phyloP scores from a whole-genome alignment of 2,113 vertebrate species.

The Rostratula benghalensis region DNA sequence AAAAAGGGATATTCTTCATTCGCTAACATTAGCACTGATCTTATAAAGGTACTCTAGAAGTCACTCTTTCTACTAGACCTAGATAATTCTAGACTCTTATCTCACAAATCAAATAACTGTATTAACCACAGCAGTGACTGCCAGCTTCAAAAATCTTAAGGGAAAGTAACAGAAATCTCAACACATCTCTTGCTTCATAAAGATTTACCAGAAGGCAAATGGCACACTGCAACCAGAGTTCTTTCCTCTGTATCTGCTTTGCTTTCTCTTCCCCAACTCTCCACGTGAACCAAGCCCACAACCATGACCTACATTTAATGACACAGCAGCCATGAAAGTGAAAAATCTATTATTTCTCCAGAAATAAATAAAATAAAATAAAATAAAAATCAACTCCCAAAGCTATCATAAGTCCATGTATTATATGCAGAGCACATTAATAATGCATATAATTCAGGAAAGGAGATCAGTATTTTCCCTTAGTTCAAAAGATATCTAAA shows the following conservation, averaged over 20 bases:
- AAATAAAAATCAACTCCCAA: not conserved
- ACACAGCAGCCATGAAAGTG: not conserved
- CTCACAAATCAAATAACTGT: not conserved
- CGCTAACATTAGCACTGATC: not conserved
- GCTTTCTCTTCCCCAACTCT: not conserved
- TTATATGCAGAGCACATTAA: not conserved
- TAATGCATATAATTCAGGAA: not conserved
- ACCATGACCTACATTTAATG: not conserved
- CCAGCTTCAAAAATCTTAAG: not conserved
- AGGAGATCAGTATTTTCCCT: not conserved
- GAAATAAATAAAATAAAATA: not conserved
- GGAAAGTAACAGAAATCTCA: not conserved
- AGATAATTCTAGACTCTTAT: not conserved
- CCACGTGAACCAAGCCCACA: not conserved
- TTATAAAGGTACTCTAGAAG: not conserved
- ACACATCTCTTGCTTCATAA: not conserved
- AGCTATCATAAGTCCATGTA: not conserved
- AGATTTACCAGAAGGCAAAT: not conserved
- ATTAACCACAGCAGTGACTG: not conserved
- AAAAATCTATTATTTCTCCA: conserved; percentile 3
- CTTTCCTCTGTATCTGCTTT: not conserved
- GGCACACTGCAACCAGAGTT: not conserved
- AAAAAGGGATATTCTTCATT: not conserved
- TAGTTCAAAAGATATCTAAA: conserved; percentile 39
- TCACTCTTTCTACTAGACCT: not conserved